Percentiles rank a stretch among this genome's conserved stretches.
These are phyloP conservation scores for Australoheros scitulus DNA, from an alignment of 2,113 vertebrate species.

Conservation along the genomic window DNA sequence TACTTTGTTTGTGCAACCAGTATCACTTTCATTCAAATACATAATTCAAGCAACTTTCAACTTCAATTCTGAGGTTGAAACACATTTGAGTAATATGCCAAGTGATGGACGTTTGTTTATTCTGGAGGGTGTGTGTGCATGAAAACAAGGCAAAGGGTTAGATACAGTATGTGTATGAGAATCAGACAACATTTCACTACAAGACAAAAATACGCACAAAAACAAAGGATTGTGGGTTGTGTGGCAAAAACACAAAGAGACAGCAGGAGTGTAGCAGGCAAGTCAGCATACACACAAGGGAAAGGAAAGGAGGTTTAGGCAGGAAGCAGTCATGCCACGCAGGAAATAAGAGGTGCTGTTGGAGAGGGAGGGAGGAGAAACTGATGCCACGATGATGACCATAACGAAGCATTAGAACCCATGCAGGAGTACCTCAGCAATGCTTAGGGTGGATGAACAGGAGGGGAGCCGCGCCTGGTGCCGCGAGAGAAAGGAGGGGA, in stretches of 20 bases:
- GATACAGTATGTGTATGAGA: constrained; percentile 28
- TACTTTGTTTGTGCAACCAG: constrained; percentile 54
- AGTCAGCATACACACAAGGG: constrained; percentile 31
- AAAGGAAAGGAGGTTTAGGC: background rate
- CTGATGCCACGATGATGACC: constrained; percentile 41
- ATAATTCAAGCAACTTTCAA: constrained; percentile 70
- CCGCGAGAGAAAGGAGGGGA: constrained; percentile 78
- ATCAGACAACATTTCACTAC: constrained; percentile 29
- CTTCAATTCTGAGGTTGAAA: constrained; percentile 69
- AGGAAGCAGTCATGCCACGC: constrained; percentile 83
- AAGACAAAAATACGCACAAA: constrained; percentile 37
- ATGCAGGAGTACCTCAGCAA: constrained; percentile 99
- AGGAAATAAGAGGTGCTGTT: constrained; percentile 71
- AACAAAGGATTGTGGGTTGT: constrained; percentile 34
- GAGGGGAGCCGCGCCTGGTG: constrained; percentile 99
- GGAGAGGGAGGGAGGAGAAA: constrained; percentile 70
- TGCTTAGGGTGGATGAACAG: constrained; percentile 99
- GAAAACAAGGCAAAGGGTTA: constrained; percentile 51
- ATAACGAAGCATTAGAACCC: constrained; percentile 80
- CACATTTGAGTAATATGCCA: constrained; percentile 46
- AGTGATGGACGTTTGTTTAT: constrained; percentile 52
- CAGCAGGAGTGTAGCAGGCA: constrained; percentile 79
- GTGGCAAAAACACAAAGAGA: constrained; percentile 30
- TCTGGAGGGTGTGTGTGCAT: constrained; percentile 37
- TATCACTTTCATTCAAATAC: constrained; percentile 58